phyloP scores from a whole-genome alignment of 2,113 vertebrate genomes.

The Vidua macroura region DNA sequence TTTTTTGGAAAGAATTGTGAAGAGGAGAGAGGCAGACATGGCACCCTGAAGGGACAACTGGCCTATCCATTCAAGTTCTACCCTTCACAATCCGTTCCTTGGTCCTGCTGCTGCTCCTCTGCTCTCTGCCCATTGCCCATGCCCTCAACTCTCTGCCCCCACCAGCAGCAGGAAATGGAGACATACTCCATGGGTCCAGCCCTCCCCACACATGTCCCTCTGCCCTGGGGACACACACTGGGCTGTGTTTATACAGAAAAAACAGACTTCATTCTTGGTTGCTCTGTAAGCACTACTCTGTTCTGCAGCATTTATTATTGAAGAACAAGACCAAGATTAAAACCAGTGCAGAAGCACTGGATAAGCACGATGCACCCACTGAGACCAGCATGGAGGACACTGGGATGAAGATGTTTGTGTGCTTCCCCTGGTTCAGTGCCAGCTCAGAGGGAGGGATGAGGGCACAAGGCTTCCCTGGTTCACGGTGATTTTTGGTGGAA shows the following conservation, averaged over 20 bases:
- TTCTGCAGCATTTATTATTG: constrained; percentile 22
- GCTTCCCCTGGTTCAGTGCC: neutral
- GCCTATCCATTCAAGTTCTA: neutral
- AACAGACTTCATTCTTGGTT: neutral
- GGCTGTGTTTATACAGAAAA: neutral
- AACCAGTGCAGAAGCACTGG: neutral
- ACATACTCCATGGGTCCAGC: neutral
- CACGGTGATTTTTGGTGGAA: neutral
- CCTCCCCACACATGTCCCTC: neutral
- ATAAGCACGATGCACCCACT: neutral
- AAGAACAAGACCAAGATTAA: neutral
- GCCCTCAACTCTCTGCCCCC: neutral
- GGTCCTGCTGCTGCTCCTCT: neutral
- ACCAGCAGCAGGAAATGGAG: neutral
- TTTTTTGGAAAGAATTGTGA: neutral
- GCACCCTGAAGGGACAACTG: neutral
- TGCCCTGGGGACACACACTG: neutral
- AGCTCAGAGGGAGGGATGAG: neutral
- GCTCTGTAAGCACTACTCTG: neutral
- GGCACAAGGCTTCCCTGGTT: rapidly evolving
- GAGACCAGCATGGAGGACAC: neutral
- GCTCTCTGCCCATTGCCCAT: neutral
- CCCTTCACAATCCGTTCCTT: neutral
- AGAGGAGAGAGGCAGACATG: neutral
- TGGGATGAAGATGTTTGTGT: neutral